Base-by-base conservation (phyloP, 1,140 invertebrate genomes). In the Heliothis virescens region DNA sequence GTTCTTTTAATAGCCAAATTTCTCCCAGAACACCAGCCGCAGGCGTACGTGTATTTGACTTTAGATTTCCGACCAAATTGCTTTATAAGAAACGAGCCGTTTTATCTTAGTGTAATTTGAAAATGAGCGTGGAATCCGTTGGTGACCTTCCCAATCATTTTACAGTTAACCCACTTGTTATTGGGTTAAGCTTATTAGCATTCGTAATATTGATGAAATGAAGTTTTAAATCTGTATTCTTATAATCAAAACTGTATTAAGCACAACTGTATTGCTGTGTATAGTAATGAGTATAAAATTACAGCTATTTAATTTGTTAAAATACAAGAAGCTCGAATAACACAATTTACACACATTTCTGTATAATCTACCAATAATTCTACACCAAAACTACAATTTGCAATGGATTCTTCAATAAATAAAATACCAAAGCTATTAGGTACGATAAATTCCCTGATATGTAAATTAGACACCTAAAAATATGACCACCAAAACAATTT, bases 1-100 rank as follows among this genome's bases (percentile, higher is more conserved):
- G 86, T 86, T 85, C 53, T 85, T 90, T 92, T 92, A 90, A 92
- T 88, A 85, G 85, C 80, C 83, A 83, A 83, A 84, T 87, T 83
- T 88, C 85, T 88, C 78, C 65, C 72, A 74, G 60, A 80, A 75
- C 16, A 76, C 16, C 34, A 63, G 69, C 85, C 80, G 52, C 73
- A 72, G 87, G 88, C 86, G 60, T 79, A 80, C 59, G 74, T 65
- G n/a, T 75, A 79, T 81, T 82, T 79, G 75, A n/a, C 57, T 84
- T 84, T 63, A 83, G 65, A 85, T 84, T 84, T 83, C 21, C 26
- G 34, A 72, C 69, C 73, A 87, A 89, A 87, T 87, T 84, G 80
- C 86, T 88, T 86, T 85, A 87, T 89, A 88, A 89, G 82, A 79
- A 82, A 74, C 73, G 78, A 72, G 71, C 50, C 82, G 82, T 82